Base-by-base conservation (phyloP, 1,140 invertebrate species). In the Palaemon carinicauda region DNA sequence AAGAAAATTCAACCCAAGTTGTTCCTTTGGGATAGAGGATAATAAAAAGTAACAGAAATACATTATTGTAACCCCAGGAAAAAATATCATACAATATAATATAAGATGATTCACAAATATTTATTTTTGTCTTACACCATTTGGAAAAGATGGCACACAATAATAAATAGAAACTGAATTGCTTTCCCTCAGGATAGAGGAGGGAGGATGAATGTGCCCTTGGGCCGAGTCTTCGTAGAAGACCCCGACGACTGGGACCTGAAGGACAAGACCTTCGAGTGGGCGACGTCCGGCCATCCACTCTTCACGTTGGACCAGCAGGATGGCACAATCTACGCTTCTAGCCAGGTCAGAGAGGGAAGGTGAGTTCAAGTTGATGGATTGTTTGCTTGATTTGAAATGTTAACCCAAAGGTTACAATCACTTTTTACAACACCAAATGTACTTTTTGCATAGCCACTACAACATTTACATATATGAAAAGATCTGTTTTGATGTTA, bases 171-270 rank as follows among this genome's bases (percentile, higher is more conserved):
- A 9, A 27, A 21, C 56, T 7, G n/a, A 19, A 50, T 50, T 50
- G 29, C 4, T 33, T 27, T 15, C 29, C 24, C 24, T 71, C 3
- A 24, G 31, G 24, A 5, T 15, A 89, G 94, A 93, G 95, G 95
- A 17, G 93, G 95, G 87, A 93, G 94, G 0, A 95, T 94, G 0
- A 94, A 95, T 80, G 95, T 95, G 0, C 93, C 95, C 88, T 96
- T 98, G 69, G 97, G 97, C 0, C 92, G 96, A 29, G 97, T 98
- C 1, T 98, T 96, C 91, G 97, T 98, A 0, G 93, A 96, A 41
- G 97, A 99, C 92, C 93, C 94, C 0, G 97, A 99, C 90, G 97
- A 98, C 91, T 98, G 97, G 97, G 97, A 99, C 92, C 91, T 97
- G 60, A 94, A 94, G 0, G 97, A 98, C 90, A 99, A 99, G 92